Conservation (phyloP, 2,113 vertebrate species). For the Chlorodrepanis virens region DNA sequence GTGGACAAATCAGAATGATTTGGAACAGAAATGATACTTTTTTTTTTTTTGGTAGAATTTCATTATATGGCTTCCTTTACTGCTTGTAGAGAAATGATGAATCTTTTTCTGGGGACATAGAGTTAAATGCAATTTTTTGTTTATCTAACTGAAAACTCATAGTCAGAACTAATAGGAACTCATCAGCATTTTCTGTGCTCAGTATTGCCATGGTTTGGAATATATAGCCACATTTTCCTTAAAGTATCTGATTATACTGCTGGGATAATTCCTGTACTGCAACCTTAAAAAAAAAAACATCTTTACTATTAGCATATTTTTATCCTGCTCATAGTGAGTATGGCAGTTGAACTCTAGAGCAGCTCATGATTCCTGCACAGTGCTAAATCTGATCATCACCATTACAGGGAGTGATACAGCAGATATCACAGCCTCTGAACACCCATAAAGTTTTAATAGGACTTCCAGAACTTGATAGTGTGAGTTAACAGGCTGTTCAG, state of each 20-base stretch:
- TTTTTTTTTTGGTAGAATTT: background rate
- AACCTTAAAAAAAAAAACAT: background rate
- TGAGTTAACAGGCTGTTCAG: background rate
- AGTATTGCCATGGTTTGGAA: background rate
- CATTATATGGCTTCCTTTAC: background rate
- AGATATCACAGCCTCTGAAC: background rate
- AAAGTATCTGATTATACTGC: background rate
- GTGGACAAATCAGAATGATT: background rate
- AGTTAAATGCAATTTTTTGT: background rate
- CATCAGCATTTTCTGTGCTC: background rate
- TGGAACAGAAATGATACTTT: background rate
- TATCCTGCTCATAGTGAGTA: background rate
- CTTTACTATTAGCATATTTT: background rate
- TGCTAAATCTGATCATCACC: background rate
- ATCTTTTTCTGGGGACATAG: background rate
- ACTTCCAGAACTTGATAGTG: background rate
- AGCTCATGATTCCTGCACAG: background rate
- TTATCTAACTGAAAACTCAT: background rate
- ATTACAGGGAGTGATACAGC: background rate
- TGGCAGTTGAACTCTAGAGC: background rate
- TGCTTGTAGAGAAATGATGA: background rate
- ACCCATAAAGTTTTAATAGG: background rate
- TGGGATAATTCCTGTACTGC: background rate
- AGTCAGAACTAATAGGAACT: background rate
- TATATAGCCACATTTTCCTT: background rate